Evolutionary conservation across 2,797 vertebrate genomes (phyloP).

Genomic region (Urophycis tenuis): DNA sequence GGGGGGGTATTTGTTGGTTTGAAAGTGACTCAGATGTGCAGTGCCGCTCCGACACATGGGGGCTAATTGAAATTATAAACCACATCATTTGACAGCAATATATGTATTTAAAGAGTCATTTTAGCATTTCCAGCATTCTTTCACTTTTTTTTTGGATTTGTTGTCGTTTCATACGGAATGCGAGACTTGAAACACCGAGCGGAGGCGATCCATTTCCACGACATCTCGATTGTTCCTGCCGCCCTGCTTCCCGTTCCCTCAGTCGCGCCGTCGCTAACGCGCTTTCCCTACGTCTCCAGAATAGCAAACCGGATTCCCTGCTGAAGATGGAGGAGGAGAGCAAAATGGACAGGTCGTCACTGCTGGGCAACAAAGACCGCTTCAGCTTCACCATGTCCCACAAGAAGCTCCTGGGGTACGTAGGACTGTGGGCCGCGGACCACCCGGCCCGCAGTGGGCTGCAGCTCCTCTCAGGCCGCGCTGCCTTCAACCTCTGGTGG

Average conservation of each 20-base stretch:
- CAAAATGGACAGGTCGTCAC: conserved; percentile 81
- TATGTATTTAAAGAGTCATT: neutral
- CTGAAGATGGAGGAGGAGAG: conserved; percentile 98
- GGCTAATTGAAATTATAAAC: neutral
- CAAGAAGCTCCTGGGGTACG: conserved; percentile 88
- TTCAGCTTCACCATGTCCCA: conserved; percentile 92
- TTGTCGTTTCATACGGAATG: neutral
- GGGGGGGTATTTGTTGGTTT: neutral
- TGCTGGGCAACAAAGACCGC: conserved; percentile 87
- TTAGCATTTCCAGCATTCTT: neutral
- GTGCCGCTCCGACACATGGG: neutral
- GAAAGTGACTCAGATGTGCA: neutral
- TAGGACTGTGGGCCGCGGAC: conserved; percentile 28
- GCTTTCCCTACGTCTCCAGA: conserved; percentile 71
- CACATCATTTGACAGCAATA: neutral
- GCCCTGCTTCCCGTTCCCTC: neutral
- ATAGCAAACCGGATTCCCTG: conserved; percentile 97
- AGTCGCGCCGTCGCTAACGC: neutral
- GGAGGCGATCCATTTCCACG: neutral
- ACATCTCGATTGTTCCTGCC: neutral
- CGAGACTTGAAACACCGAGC: neutral
- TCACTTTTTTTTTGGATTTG: neutral
- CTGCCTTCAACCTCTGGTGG: no score
- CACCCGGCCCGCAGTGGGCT: neutral
- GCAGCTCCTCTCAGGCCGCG: neutral